Conservation (phyloP, 2,113 vertebrate genomes). For the Hiodon alosoides region DNA sequence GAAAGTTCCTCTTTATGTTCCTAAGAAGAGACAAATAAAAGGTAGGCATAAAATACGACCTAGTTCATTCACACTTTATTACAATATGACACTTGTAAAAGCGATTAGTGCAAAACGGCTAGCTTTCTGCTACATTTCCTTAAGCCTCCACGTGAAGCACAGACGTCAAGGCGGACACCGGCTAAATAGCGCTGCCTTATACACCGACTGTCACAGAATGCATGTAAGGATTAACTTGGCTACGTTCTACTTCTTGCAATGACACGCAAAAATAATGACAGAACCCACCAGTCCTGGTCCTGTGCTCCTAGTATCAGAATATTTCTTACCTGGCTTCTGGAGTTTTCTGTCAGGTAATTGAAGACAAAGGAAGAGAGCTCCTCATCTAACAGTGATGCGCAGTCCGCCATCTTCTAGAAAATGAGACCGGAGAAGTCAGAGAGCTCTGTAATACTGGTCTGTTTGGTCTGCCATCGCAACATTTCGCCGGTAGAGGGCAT, state of each 20-base stretch:
- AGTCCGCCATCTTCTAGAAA: constrained; percentile 97
- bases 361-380: constrained; percentile 95
- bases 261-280: constrained; percentile 33
- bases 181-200: constrained; percentile 41
- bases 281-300: constrained; percentile 13
- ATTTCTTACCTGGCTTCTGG: constrained; percentile 76
- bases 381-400: constrained; percentile 90
- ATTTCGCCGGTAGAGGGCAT: constrained; percentile 41
- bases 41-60: neutral
- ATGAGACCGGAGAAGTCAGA: constrained; percentile 59
- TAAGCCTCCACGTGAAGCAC: constrained; percentile 59
- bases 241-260: constrained; percentile 19
- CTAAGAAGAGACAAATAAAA: neutral
- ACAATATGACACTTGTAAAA: neutral
- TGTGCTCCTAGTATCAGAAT: constrained; percentile 2
- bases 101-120: neutral
- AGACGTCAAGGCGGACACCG: constrained; percentile 47
- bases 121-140: constrained; percentile 41
- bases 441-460: constrained; percentile 48
- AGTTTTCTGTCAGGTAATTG: constrained; percentile 87
- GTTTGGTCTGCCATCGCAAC: constrained; percentile 42
- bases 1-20: neutral
- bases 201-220: constrained; percentile 32
- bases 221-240: constrained; percentile 7
- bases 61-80: neutral